phyloP scores from a whole-genome alignment of 1,140 invertebrate genomes.

The Psilanteris sp. region DNA sequence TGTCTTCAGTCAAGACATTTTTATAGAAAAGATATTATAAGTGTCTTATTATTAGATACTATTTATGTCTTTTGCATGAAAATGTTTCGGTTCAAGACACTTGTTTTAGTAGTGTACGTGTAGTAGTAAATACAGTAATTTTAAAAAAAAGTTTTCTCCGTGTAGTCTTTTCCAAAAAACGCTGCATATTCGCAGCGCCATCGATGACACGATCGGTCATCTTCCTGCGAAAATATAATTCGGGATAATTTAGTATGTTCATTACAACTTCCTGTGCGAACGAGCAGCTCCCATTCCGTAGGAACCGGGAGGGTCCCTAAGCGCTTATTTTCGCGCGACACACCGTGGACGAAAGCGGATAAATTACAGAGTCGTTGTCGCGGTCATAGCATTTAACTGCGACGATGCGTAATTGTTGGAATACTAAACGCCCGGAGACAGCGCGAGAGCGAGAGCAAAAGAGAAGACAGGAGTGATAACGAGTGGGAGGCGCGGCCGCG shows the following conservation, averaged over 20 bases:
- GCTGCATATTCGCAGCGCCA: no score
- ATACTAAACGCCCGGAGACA: conserved; percentile 62
- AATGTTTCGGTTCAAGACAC: no score
- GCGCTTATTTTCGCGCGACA: conserved; percentile 34
- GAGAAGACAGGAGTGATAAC: conserved; percentile 53
- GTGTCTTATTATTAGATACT: no score
- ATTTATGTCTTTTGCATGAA: no score
- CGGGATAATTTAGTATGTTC: conserved; percentile 25
- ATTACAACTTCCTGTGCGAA: conserved; percentile 13
- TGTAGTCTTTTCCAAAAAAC: no score
- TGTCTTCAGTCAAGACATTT: no score
- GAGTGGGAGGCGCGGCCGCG: conserved; percentile 58
- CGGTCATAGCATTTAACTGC: conserved; percentile 75
- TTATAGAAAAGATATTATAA: no score
- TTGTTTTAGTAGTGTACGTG: no score
- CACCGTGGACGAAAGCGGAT: conserved; percentile 68
- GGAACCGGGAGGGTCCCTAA: conserved; percentile 13
- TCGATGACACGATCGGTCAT: no score
- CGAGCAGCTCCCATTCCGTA: conserved; percentile 27
- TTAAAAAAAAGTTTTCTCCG: no score
- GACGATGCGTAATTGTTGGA: conserved; percentile 75
- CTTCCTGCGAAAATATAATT: no score
- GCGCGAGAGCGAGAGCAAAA: conserved; percentile 45
- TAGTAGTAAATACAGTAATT: no score
- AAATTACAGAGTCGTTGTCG: conserved; percentile 78